phyloP scores from a whole-genome alignment of 1,140 invertebrate species.

The Amphibalanus amphitrite region DNA sequence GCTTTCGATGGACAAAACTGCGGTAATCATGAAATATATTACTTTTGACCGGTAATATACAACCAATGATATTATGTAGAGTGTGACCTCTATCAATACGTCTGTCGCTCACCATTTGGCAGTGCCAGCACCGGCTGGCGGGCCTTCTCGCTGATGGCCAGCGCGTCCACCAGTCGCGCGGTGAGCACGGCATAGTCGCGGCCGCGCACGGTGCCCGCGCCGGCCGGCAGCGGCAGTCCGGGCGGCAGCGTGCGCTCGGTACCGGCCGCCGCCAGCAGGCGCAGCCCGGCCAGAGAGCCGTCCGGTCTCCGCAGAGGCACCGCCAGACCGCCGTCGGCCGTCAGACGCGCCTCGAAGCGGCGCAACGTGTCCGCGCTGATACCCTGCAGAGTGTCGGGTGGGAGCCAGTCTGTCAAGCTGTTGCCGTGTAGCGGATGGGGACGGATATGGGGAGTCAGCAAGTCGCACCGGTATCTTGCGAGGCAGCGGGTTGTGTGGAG shows the following conservation, averaged over 20 bases:
- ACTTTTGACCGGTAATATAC: too few species aligned
- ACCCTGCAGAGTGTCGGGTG: neutral
- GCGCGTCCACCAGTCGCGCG: neutral
- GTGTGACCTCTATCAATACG: too few species aligned
- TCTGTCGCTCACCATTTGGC: neutral
- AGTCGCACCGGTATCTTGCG: too few species aligned
- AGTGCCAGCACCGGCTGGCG: neutral
- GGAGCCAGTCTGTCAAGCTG: too few species aligned
- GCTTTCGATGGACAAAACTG: too few species aligned
- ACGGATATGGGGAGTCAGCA: too few species aligned
- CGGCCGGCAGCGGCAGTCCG: neutral
- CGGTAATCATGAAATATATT: too few species aligned
- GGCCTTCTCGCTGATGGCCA: neutral
- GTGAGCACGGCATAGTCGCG: neutral
- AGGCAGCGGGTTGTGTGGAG: too few species aligned
- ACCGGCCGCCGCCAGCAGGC: neutral
- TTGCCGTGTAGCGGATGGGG: too few species aligned
- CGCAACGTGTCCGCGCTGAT: neutral
- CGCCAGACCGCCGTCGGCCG: neutral
- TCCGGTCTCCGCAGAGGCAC: neutral
- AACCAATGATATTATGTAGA: too few species aligned
- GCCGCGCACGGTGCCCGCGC: neutral
- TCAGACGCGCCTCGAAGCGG: neutral
- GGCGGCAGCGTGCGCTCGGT: neutral
- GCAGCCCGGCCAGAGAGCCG: neutral